phyloP scores from a whole-genome alignment of 2,888 invertebrate species.

The Cynaeus angustus region DNA sequence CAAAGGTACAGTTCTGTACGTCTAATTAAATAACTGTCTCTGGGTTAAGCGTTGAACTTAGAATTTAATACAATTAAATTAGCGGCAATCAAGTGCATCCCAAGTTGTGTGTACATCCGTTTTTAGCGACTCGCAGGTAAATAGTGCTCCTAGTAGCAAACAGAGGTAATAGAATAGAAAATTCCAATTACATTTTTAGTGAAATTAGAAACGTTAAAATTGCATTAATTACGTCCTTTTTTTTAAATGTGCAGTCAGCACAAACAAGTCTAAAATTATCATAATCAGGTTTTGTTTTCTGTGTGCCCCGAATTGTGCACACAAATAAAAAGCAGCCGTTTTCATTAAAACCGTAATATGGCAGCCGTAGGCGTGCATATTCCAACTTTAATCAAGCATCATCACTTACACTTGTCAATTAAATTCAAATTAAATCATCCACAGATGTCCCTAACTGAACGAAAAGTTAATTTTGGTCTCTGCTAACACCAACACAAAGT shows the following conservation, averaged over 20 bases:
- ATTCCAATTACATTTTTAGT: no score
- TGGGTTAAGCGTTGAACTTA: neutral
- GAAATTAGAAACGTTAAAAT: no score
- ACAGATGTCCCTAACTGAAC: conserved; percentile 10
- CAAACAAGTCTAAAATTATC: no score
- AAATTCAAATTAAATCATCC: conserved; percentile 9
- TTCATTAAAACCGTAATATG: conserved; percentile 4
- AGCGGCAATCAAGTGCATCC: neutral
- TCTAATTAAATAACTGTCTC: neutral
- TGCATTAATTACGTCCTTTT: no score
- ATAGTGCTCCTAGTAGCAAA: no score
- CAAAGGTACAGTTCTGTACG: neutral
- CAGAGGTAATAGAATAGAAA: no score
- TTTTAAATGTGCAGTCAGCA: no score
- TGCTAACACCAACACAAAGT: no score
- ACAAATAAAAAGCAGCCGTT: neutral
- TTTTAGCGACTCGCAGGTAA: no score
- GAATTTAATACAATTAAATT: conserved; percentile 4
- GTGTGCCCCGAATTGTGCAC: neutral
- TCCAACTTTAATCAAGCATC: conserved; percentile 16
- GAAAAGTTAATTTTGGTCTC: neutral
- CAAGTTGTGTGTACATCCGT: no score
- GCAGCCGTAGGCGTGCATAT: neutral
- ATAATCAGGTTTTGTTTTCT: no score
- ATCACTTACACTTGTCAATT: conserved; percentile 12